Base-by-base conservation (phyloP, 2,888 invertebrate genomes). In the Troides aeacus region DNA sequence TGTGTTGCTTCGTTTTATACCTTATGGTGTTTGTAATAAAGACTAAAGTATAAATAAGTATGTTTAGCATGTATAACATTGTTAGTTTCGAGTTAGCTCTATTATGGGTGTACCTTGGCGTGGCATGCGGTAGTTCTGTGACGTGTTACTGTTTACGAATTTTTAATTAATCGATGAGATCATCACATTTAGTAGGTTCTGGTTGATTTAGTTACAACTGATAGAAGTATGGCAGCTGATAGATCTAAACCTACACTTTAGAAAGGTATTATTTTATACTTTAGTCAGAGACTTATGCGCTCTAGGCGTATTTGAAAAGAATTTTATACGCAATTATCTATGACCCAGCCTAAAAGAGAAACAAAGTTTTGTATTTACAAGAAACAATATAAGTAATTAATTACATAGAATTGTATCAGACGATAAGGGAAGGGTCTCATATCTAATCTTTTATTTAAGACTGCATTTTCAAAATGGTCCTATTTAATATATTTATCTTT, bases 31-130 rank as follows among this genome's bases (percentile, higher is more conserved):
- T 6, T 0, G 2, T 0, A 0, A 60, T 82, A 84, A 73, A 74
- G 81, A 71, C 72, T 23, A 76, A 70, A 77, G 73, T 77, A 50
- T 4, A 56, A 66, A 74, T 66, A 57, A 30, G 15, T 10, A 12
- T 42, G 24, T 70, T 66, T 53, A 61, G 73, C 67, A 72, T 70
- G 73, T 84, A 77, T 64, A 77, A 62, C 78, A 69, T 86, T 87
- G 72, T 80, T 77, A 74, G 72, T 76, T 77, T 72, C 73, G 72
- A 69, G 67, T 74, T 73, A 75, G 78, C 79, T 88, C 87, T 89
- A 89, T 88, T 89, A 92, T 90, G 91, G 91, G 92, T 92, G 92
- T 92, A 87, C 86, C 84, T 86, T 75, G 76, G 75, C 72, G 82
- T 79, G 82, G 81, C 87, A 89, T 84, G 86, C 84, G 84, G 85